Conservation (phyloP, 2,797 vertebrate species). For the Sebastes iracundus region DNA sequence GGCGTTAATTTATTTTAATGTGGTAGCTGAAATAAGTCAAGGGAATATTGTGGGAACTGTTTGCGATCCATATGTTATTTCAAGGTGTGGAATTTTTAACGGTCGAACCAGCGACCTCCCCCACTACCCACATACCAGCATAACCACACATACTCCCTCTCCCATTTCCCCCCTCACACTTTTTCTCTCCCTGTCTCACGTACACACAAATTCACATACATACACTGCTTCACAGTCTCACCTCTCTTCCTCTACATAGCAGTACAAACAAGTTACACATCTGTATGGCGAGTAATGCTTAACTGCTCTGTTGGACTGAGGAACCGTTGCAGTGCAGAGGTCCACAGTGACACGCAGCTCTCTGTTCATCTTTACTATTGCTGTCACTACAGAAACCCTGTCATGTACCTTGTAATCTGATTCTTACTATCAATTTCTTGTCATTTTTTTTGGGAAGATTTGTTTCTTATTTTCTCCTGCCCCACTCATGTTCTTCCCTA, state of each 20-base stretch:
- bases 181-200: constrained; percentile 37
- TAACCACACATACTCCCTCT: constrained; percentile 65
- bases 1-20: background rate
- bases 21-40: background rate
- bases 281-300: constrained; percentile 38
- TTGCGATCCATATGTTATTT: constrained; percentile 73
- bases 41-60: constrained; percentile 44
- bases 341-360: constrained; percentile 22
- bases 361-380: background rate
- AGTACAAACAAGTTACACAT: constrained; percentile 71
- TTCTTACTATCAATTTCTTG: background rate
- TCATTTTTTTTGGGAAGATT: background rate
- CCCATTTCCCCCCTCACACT: constrained; percentile 38
- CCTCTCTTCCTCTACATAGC: constrained; percentile 26
- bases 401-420: background rate
- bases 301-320: constrained; percentile 23
- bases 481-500: background rate
- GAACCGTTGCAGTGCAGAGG: background rate
- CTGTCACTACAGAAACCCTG: constrained; percentile 17
- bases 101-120: constrained; percentile 64
- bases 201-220: constrained; percentile 49
- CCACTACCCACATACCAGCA: constrained; percentile 65
- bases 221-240: constrained; percentile 42
- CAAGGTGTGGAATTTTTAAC: constrained; percentile 80
- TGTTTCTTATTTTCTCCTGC: background rate